These are phyloP conservation scores for Callorhinus ursinus DNA, from an alignment of 2,113 vertebrate genomes.

Conservation along the genomic window DNA sequence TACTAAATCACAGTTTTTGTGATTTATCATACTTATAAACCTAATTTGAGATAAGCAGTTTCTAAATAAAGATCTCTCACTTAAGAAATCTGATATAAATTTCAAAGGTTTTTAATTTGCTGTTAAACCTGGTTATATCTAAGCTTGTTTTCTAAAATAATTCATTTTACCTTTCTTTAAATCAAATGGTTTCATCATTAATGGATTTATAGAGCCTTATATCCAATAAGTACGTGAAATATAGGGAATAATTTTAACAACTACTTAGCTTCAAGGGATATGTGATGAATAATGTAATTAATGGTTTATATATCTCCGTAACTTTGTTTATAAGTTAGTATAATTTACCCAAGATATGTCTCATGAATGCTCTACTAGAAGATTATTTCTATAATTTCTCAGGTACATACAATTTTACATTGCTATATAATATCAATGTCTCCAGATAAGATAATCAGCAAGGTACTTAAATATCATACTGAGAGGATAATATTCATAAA, in stretches of 20 bases:
- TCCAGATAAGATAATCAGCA: neutral
- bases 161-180: neutral
- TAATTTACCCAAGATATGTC: neutral
- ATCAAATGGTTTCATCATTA: neutral
- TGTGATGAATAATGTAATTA: neutral
- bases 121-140: neutral
- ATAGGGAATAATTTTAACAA: neutral
- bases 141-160: neutral
- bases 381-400: neutral
- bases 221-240: neutral
- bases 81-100: neutral
- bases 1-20: neutral
- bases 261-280: neutral
- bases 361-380: neutral
- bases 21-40: neutral
- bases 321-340: neutral
- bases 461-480: constrained; percentile 13
- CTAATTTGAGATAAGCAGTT: neutral
- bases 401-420: neutral
- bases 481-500: neutral
- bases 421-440: neutral
- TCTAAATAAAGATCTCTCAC: neutral
- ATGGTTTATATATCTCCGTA: neutral
- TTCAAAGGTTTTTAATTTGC: neutral
- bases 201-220: neutral